A percentile compares a stretch with the other conserved stretches of the same genome.
phyloP scores from a whole-genome alignment of 2,888 invertebrate genomes.

The Napeogenes sylphis region DNA sequence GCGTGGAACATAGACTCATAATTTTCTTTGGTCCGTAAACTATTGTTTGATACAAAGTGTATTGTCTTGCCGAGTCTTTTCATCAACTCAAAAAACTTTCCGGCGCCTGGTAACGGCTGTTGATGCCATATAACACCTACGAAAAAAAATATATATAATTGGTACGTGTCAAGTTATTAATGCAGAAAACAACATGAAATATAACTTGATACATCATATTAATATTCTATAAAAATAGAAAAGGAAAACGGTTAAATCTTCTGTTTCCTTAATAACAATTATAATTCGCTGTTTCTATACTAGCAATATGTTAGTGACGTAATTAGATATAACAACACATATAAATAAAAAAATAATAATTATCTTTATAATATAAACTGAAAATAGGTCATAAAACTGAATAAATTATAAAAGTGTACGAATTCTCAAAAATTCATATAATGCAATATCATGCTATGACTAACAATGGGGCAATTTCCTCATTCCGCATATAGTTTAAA shows the following conservation, averaged over 20 bases:
- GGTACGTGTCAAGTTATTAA: no score
- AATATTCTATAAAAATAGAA: no score
- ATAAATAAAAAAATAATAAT: background rate
- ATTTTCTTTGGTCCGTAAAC: constrained; percentile 53
- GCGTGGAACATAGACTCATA: constrained; percentile 50
- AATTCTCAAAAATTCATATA: background rate
- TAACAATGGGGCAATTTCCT: constrained; percentile 3
- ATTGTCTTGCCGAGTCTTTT: constrained; percentile 70
- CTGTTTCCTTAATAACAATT: no score
- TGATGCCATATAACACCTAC: constrained; percentile 74
- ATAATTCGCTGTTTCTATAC: no score
- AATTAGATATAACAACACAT: no score
- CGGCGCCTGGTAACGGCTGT: constrained; percentile 56
- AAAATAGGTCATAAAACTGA: background rate
- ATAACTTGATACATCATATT: no score
- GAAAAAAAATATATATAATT: constrained; percentile 7
- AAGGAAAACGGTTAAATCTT: no score
- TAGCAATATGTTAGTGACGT: no score
- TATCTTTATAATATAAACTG: background rate
- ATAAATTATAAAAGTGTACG: background rate
- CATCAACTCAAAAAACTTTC: constrained; percentile 64
- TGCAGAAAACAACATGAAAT: no score
- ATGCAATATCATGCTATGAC: constrained; percentile 2
- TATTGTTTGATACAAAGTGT: constrained; percentile 74
- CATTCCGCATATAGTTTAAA: background rate